phyloP scores from a whole-genome alignment of 2,113 vertebrate species.

The Miniopterus natalensis region DNA sequence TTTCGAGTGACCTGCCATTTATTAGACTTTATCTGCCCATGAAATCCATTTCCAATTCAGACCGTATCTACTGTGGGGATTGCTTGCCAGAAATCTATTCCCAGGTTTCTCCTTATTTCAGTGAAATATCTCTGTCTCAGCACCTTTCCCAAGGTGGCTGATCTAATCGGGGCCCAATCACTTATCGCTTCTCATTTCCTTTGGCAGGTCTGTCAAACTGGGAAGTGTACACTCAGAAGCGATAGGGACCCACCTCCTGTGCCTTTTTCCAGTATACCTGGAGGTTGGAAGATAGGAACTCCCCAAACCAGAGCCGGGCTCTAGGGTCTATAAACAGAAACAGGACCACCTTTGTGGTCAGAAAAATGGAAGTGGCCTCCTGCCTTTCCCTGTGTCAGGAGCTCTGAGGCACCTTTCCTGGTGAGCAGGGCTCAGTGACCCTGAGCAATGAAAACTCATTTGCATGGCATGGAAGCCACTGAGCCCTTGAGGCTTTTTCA shows the following conservation, averaged over 20 bases:
- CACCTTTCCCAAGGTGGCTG: slow-evolving; percentile 89
- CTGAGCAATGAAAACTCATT: slow-evolving; percentile 52
- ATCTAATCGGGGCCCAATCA: slow-evolving; percentile 89
- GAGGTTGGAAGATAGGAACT: not conserved
- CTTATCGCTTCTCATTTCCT: slow-evolving; percentile 88
- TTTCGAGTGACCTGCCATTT: slow-evolving; percentile 86
- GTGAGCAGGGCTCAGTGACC: not conserved
- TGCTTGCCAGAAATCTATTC: slow-evolving; percentile 87
- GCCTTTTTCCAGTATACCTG: slow-evolving; percentile 1
- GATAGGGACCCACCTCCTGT: slow-evolving; percentile 60
- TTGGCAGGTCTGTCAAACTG: slow-evolving; percentile 85
- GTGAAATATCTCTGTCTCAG: slow-evolving; percentile 90
- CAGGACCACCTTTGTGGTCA: not conserved
- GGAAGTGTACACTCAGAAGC: slow-evolving; percentile 83
- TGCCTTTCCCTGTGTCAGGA: too few relatives aligned
- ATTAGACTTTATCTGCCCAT: slow-evolving; percentile 87
- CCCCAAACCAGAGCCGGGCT: not conserved
- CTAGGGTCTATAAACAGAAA: not conserved
- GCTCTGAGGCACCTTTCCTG: not conserved
- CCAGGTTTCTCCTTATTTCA: slow-evolving; percentile 88
- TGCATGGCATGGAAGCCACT: slow-evolving; percentile 39
- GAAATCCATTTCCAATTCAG: slow-evolving; percentile 90
- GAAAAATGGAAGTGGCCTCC: not conserved
- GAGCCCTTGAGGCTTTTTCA: not conserved
- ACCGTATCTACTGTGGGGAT: slow-evolving; percentile 85